Evolutionary conservation across 2,888 invertebrate genomes (phyloP).

Genomic region (Conus canariensis): DNA sequence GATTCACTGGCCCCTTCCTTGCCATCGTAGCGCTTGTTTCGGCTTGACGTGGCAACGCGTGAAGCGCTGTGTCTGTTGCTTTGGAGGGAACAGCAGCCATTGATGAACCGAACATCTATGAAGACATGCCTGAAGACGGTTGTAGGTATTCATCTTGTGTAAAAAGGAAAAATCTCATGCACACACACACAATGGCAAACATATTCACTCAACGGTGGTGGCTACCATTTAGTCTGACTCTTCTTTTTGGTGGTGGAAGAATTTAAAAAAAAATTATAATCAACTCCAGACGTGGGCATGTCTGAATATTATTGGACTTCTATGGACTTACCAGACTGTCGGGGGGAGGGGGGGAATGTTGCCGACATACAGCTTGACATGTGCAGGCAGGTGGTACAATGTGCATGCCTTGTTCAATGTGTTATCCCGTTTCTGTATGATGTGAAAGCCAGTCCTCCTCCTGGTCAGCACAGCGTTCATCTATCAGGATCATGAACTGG

Average conservation of each 20-base stretch:
- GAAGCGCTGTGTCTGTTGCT: no score
- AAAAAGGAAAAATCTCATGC: neutral
- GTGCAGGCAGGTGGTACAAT: neutral
- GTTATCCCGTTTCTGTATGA: neutral
- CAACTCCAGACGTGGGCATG: conserved; percentile 22
- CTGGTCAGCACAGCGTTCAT: neutral
- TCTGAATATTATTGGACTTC: neutral
- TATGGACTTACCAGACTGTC: neutral
- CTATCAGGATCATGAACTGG: neutral
- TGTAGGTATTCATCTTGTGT: conserved; percentile 3
- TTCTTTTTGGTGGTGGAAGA: conserved; percentile 23
- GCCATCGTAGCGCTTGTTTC: no score
- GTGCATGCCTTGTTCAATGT: neutral
- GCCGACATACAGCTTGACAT: neutral
- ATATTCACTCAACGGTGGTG: conserved; percentile 9
- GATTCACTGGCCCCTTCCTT: no score
- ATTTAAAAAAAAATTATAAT: neutral
- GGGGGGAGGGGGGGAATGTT: neutral
- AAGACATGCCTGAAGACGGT: conserved; percentile 17
- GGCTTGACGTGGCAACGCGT: no score
- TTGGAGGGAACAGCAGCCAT: no score
- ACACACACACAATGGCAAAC: no score
- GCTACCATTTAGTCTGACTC: neutral
- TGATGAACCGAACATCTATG: neutral
- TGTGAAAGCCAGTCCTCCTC: neutral